Evolutionary conservation across 2,113 vertebrate genomes (phyloP), one percentile per base, ranked within the genome.

Genomic region (Cricetomys ansorgei): DNA sequence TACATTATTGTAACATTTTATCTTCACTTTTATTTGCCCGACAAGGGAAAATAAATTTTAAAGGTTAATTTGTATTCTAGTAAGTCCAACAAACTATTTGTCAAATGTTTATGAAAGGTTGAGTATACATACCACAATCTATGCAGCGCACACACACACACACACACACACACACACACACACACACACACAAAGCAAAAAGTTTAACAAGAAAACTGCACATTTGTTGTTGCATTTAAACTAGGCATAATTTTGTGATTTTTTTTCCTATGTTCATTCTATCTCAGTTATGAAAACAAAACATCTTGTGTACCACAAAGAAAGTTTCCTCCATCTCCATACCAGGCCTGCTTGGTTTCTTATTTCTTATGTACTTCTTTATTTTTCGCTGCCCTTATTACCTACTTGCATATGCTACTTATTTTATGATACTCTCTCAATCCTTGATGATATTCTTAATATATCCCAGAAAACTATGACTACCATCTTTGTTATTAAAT

Each of bases 231-330:
- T 93, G 0, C 19, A 5, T 77, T 13, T 45, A 31, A 88, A n/a
- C 15, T 53, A 53, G 2, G 59, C 7, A 50, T 55, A 9, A 73
- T 40, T 62, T 92, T n/a, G 43, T 48, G 70, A 27, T 79, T 48
- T 92, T 80, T 67, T 43, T 40, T 3, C 4, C 59, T 57, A n/a
- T 92, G 19, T 48, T 9, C 7, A 59, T 73, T 93, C 48, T 53
- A 73, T 53, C 89, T 70, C 34, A 45, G 6, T 27, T 88, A 37
- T 69, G n/a, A 72, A 92, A 96, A n/a, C n/a, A 92, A 50, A 50
- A 53, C 12, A 13, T 57, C 89, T 85, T 72, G 91, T 77, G 86
- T 10, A 64, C 23, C 48, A 13, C 77, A 94, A 87, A 10, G 70
- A 40, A 79, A 7, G 15, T 75, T 80, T 34, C n/a, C 7, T 85